Evolutionary conservation across 2,797 vertebrate genomes (phyloP), one percentile per base, ranked within the genome.

Genomic region (Spinus olivaceus): DNA sequence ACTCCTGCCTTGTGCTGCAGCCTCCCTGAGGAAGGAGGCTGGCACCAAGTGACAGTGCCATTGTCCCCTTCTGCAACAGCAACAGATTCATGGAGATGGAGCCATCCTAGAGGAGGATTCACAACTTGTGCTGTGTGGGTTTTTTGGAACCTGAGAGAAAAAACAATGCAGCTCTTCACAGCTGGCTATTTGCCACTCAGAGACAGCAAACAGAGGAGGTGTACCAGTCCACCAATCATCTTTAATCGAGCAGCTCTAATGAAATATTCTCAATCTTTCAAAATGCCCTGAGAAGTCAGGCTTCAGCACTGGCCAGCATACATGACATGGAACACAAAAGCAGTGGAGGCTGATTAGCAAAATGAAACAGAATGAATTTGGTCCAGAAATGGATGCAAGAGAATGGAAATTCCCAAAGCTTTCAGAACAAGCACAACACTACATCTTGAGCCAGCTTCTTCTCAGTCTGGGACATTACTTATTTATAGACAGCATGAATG

Each of bases 401-500:
- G 90, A 94, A 73, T 88, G 66, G 63, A 67, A 95, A 86, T 86
- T 88, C 91, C 76, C 66, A 76, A 83, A 49, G 69, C 88, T 85
- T 93, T 88, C 57, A 81, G 84, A 85, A 56, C 50, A 88, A 88
- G 28, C 22, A 69, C 41, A 79, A 64, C 77, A 50, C 21, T 84
- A 70, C 64, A 91, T 56, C 33, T 33, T 17, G 64, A 92, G 80
- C 85, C 92, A 92, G 73, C 56, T 94, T 81, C 85, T 94, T 73
- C 91, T 23, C 67, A 57, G 63, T 37, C 77, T 73, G 70, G 80
- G 73, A 64, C 64, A 66, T 91, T 66, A 94, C 39, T 93, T 96
- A 88, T 92, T 97, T 96, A 91, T 84, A 86, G 91, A 35, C 66
- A 88, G 51, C 33, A 66, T 77, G 94, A 97, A 94, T 92, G 51